phyloP scores from a whole-genome alignment of 2,113 vertebrate genomes.

The Petaurus breviceps region DNA sequence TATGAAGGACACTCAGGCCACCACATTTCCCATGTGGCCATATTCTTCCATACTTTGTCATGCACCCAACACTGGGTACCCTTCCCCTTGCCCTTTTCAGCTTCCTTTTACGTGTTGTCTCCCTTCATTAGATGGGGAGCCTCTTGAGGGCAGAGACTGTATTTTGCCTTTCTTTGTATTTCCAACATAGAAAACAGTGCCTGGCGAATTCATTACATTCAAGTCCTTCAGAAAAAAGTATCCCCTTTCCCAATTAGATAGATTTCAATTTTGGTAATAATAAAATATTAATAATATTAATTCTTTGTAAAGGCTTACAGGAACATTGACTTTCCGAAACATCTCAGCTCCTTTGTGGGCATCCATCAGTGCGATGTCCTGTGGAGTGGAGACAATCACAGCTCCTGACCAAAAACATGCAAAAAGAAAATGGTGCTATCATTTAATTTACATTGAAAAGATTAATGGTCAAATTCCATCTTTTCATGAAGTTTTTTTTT shows the following conservation, averaged over 20 bases:
- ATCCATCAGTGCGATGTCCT: slow-evolving; percentile 95
- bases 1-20: neutral
- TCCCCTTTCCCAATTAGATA: neutral
- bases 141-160: neutral
- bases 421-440: slow-evolving; percentile 31
- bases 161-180: neutral
- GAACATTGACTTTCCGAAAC: slow-evolving; percentile 96
- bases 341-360: slow-evolving; percentile 95
- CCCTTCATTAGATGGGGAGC: neutral
- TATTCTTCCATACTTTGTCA: neutral
- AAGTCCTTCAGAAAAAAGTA: neutral
- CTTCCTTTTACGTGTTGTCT: neutral
- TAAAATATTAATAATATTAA: neutral
- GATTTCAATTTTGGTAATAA: slow-evolving; percentile 19
- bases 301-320: slow-evolving; percentile 86
- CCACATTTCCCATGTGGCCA: neutral
- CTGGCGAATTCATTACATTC: neutral
- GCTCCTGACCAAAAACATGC: slow-evolving; percentile 85
- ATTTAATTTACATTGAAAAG: slow-evolving; percentile 28
- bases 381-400: slow-evolving; percentile 96
- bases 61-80: neutral
- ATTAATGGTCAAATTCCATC: slow-evolving; percentile 28
- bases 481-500: neutral
- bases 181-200: neutral
- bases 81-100: neutral